A percentile compares a stretch with the other conserved stretches of the same genome.
Evolutionary conservation across 1,140 invertebrate genomes (phyloP).

Genomic region (Drosophila pachea): DNA sequence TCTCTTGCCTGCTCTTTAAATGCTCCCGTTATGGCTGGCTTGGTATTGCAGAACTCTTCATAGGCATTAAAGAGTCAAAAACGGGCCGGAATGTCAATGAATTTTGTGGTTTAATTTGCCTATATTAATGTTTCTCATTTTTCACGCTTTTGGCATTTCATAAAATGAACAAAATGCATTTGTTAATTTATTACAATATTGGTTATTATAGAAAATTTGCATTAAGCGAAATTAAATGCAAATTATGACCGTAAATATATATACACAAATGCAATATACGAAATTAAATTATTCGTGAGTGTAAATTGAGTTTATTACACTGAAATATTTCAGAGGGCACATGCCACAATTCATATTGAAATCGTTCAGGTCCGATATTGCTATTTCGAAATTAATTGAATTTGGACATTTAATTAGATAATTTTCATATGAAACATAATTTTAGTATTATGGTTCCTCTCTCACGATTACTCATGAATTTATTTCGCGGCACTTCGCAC

Average conservation of each 20-base stretch:
- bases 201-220: constrained; percentile 51
- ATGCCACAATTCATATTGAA: constrained; percentile 1
- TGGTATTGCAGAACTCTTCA: too few species aligned
- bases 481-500: constrained; percentile 11
- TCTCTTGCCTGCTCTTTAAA: background rate
- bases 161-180: constrained; percentile 38
- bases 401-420: constrained; percentile 62
- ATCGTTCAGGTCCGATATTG: background rate
- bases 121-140: too few species aligned
- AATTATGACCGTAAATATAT: constrained; percentile 55
- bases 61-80: background rate
- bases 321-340: constrained; percentile 29
- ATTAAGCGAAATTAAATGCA: constrained; percentile 62
- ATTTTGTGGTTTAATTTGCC: too few species aligned
- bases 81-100: too few species aligned
- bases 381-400: constrained; percentile 55
- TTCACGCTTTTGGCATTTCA: constrained; percentile 28
- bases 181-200: constrained; percentile 36
- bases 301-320: constrained; percentile 58
- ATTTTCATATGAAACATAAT: constrained; percentile 37
- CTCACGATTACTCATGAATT: constrained; percentile 18
- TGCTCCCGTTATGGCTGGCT: too few species aligned
- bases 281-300: constrained; percentile 35
- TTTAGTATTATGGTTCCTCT: constrained; percentile 48
- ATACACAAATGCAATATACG: constrained; percentile 9